Base-by-base conservation (phyloP, 2,113 vertebrate genomes). In the Athene cunicularia region DNA sequence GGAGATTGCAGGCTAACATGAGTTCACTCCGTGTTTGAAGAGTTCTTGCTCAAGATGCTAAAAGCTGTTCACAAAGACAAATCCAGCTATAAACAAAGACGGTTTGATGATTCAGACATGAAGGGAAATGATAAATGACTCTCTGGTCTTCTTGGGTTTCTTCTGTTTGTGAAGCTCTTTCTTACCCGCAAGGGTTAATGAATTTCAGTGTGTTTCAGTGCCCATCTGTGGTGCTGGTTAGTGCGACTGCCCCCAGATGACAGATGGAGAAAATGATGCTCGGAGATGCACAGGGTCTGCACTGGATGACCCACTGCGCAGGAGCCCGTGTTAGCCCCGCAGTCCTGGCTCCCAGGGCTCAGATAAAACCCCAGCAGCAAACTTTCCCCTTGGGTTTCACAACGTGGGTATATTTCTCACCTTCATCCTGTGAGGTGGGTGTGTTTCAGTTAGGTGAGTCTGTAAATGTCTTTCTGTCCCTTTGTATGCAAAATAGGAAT, bases 1-100 rank as follows among this genome's bases (percentile, higher is more conserved):
- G 63, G 60, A 83, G 79, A 55, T 37, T 0, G 0, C 20, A 28
- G 49, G 16, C 37, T 68, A 49, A 32, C 39, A 37, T 1, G 7
- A 75, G 18, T 72, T 80, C 33, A 9, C 22, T 28, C 43, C 5
- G 0, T 22, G 16, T 64, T 83, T 18, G 3, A 73, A 60, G 75
- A 63, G 10, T 10, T 86, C 19, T 59, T 66, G 9, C 20, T 67
- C 39, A 47, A 45, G 56, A n/a, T 19, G 20, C 39, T 85, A 14
- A 18, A 83, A 70, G 59, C 35, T 39, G 7, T 60, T 75, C 15
- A 4, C 47, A 55, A 87, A 80, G 73, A 72, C 28, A 82, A 80
- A 70, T 16, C 20, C 18, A 35, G 53, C 66, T 66, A 8, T 35
- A 68, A 68, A 24, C 33, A n/a, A 43, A 62, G 64, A 16, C 12